phyloP scores from a whole-genome alignment of 2,113 vertebrate species.

The Clarias magur region DNA sequence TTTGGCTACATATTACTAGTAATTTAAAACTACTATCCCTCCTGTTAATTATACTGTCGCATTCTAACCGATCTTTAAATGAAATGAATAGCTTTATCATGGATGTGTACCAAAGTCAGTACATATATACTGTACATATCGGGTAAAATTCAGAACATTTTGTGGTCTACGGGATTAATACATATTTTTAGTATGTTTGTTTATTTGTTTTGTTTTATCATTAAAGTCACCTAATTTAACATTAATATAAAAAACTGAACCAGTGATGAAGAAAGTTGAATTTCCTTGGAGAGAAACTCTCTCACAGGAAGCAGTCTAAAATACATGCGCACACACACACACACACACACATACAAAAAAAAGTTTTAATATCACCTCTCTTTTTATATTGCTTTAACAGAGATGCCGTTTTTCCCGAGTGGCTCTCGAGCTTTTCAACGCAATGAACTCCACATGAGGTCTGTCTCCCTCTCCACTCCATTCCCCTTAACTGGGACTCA shows the following conservation, averaged over 20 bases:
- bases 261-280: background rate
- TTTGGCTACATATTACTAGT: too few species aligned
- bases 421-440: conserved; percentile 26
- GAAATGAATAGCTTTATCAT: background rate
- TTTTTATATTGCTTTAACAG: conserved; percentile 9
- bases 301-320: background rate
- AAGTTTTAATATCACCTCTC: background rate
- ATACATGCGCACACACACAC: too few species aligned
- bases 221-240: background rate
- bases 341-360: background rate
- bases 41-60: too few species aligned
- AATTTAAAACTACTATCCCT: too few species aligned
- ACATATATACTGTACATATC: background rate
- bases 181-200: background rate
- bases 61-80: too few species aligned
- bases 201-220: too few species aligned
- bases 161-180: background rate
- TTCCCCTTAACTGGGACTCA: conserved; percentile 21
- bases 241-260: background rate
- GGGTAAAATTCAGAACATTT: background rate
- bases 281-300: background rate
- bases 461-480: background rate
- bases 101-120: background rate
- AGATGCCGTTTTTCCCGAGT: conserved; percentile 6
- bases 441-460: conserved; percentile 42